Conservation (phyloP, 53 echinoderm and acorn worm genomes). For the Zoroaster sp. region DNA sequence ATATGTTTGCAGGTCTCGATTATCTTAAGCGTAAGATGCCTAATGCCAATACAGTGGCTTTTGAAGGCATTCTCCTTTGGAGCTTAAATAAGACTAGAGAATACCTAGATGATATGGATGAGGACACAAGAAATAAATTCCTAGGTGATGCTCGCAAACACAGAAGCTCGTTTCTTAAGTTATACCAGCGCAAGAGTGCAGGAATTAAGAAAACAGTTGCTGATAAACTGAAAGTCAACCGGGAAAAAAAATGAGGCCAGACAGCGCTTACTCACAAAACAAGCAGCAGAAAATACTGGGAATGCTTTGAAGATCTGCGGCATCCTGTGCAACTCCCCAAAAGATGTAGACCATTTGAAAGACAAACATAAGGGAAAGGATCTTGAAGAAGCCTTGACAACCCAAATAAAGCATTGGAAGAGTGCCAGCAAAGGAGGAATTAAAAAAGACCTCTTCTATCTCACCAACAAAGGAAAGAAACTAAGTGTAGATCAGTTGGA, state of each 20-base stretch:
- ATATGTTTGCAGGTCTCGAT: constrained; percentile 42
- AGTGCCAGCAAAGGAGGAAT: too few species aligned
- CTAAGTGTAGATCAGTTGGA: too few species aligned
- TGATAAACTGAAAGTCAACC: not conserved
- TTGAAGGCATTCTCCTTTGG: constrained; percentile 48
- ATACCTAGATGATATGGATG: constrained; percentile 25
- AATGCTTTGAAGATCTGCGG: not conserved
- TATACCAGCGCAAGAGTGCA: constrained; percentile 42
- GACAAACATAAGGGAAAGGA: not conserved
- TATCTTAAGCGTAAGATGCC: constrained; percentile 48
- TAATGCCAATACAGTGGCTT: constrained; percentile 34
- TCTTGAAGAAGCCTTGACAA: not conserved
- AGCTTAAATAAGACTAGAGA: constrained; percentile 20
- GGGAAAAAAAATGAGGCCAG: not conserved
- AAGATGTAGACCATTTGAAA: constrained; percentile 8
- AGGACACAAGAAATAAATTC: constrained; percentile 6
- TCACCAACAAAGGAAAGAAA: too few species aligned
- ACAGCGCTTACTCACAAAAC: not conserved
- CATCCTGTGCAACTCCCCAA: constrained; percentile 3
- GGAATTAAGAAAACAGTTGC: constrained; percentile 22
- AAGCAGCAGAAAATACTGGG: not conserved
- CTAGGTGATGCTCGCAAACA: constrained; percentile 3
- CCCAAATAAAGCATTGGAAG: not conserved
- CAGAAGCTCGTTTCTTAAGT: constrained; percentile 13
- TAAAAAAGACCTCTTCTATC: too few species aligned